Evolutionary conservation across 2,888 invertebrate genomes (phyloP), one percentile per base, ranked within the genome.

Genomic region (Pollenia amentaria): DNA sequence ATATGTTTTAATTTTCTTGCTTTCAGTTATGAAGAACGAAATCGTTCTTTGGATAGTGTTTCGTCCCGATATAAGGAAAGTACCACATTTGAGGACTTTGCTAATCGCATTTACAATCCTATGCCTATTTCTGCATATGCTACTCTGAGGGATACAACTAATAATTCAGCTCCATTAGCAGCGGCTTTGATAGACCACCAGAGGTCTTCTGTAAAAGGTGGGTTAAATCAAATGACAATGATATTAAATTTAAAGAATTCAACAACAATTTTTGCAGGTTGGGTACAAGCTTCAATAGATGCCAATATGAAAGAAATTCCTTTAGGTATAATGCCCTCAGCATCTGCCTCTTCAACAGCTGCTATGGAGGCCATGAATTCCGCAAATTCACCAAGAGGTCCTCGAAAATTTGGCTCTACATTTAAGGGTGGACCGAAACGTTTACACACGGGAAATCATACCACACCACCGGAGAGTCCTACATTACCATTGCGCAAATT

Each of bases 71-170:
- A 98, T 94, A 97, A 97, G 92, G 96, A 96, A 92, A 95, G 96
- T 84, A 96, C 97, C 88, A 98, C 98, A 76, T 99, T 98, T 94
- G 99, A 99, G 94, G 96, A 96, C 88, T 99, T 97, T 93, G 95
- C 96, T 80, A 95, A 96, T 14, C 95, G 95, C 90, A 95, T 96
- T 79, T 96, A 95, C 91, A 95, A 95, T 87, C 96, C 96, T 0
- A 94, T 95, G 87, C 94, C 95, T 83, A 18, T 90, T 67, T 89
- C 90, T 9, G 88, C 90, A 0, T 88, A 91, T 80, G 89, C 89
- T 38, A 91, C 90, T 2, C 77, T 92, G 40, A 89, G 92, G 9
- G 91, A 92, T 60, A 90, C 90, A 62, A 88, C 89, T 38, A 88
- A 88, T n/a, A 92, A 94, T 4, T 90, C 90, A 18, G 94, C 94